Base-by-base conservation (phyloP, 2,797 vertebrate species). In the Acrossocheilus wenchowensis region DNA sequence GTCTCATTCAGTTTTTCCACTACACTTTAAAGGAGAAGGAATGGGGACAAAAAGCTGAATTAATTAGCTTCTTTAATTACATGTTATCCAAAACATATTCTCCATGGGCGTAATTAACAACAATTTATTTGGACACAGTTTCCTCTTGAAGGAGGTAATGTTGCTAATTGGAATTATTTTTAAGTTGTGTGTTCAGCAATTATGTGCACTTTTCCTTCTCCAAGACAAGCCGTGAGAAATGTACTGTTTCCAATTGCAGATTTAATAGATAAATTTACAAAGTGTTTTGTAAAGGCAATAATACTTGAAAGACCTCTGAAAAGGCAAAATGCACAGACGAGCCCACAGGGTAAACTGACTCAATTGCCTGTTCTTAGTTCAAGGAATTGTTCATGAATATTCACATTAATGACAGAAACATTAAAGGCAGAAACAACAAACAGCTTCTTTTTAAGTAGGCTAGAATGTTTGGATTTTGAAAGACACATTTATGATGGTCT, bases 61-160 rank as follows among this genome's bases (percentile, higher is more conserved):
- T 93, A 94, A 95, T 95, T 93, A 94, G 86, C 87, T 89, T 91
- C 90, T 94, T 93, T 93, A 94, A 94, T 93, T 93, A 92, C 93
- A 93, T 91, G 92, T 93, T 93, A 90, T 92, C 92, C 90, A 92
- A 93, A 91, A 92, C 89, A 73, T 93, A 93, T 93, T 94, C 94
- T 94, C 94, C 83, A 81, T 73, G 92, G 94, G 92, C 90, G 87
- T 94, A 94, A 95, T 95, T 95, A 95, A 92, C 92, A 94, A 87
- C 90, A 94, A 93, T 95, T 95, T 94, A 95, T 95, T 95, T 94
- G 91, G 92, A 94, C 93, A 94, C 93, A 91, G 89, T 93, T 93
- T 94, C 87, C 89, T 93, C 92, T 94, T 94, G 90, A 93, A 95
- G 91, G 93, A 93, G 91, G 92, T 92, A 93, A 91, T 92, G 52